Conservation (phyloP, 2,797 vertebrate genomes). For the Masticophis lateralis region DNA sequence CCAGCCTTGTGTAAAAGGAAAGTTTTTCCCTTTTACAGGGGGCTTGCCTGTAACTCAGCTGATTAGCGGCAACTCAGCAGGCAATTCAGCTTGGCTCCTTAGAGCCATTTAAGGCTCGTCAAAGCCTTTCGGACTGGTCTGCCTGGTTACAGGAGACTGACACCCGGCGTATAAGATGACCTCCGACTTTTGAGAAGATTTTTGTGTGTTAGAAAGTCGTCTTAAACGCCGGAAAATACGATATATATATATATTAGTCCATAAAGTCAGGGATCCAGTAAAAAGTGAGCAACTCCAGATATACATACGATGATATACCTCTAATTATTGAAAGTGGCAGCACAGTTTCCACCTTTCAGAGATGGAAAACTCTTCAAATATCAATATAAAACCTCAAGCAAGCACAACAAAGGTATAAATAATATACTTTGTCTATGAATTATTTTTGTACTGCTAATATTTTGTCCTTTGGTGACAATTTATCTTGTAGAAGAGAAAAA, state of each 20-base stretch:
- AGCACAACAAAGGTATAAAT: background rate
- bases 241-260: background rate
- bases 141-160: too few relatives aligned
- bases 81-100: too few relatives aligned
- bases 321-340: background rate
- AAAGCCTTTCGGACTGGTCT: too few relatives aligned
- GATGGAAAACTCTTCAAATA: background rate
- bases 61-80: too few relatives aligned
- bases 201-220: too few relatives aligned
- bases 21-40: too few relatives aligned
- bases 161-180: too few relatives aligned
- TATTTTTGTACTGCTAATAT: background rate
- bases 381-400: background rate
- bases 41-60: too few relatives aligned
- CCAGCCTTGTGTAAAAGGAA: too few relatives aligned
- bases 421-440: background rate
- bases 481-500: slow-evolving; percentile 87
- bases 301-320: background rate
- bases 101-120: too few relatives aligned
- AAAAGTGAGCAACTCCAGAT: background rate
- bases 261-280: background rate
- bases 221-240: too few relatives aligned
- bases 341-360: background rate
- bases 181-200: too few relatives aligned
- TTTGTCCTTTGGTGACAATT: background rate